Base-by-base conservation (phyloP, 2,113 vertebrate species). In the Psilopogon haemacephalus region DNA sequence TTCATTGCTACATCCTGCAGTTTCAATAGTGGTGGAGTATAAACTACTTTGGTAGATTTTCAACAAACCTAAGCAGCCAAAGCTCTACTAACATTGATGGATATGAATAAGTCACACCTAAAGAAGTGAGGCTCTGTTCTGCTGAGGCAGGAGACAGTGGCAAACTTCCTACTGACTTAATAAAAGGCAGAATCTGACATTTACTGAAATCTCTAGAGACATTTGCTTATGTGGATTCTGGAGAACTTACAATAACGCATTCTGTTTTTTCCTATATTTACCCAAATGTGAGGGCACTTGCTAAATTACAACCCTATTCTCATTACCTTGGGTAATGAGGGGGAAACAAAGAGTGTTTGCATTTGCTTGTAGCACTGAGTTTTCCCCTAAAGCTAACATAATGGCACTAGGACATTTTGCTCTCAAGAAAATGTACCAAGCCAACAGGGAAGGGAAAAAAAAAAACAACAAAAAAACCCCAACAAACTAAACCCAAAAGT, bases 261-360 rank as follows among this genome's bases (percentile, higher is more conserved):
- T 89, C 91, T 56, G 83, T 69, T 96, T 62, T 93, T 95, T 91
- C 37, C 89, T 90, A 67, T 81, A 48, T 38, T 12, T 54, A 67
- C 89, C 63, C 72, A 86, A 92, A 83, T 92, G 55, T 95, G 77
- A 91, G 80, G 77, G 87, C 30, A 90, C 86, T 95, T 95, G 54
- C 86, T 96, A 30, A 91, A 85, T 94, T 96, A 95, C 56, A 67
- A 8, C 33, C 73, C 10, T 70, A 75, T 95, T 95, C 87, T 91
- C 90, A 84, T 92, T 38, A 42, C 95, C 17, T 60, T 58, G 89
- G 52, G 17, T 86, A 78, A 85, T 72, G 65, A 91, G 32, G 35
- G 70, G 37, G 92, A 88, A 86, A 93, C 58, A 95, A 89, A 91
- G 84, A 64, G 24, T 21, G 12, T 86, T 86, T 88, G 79, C 91